These are phyloP conservation scores for Callaeas wilsoni DNA, from an alignment of 2,113 vertebrate genomes.

Conservation along the genomic window DNA sequence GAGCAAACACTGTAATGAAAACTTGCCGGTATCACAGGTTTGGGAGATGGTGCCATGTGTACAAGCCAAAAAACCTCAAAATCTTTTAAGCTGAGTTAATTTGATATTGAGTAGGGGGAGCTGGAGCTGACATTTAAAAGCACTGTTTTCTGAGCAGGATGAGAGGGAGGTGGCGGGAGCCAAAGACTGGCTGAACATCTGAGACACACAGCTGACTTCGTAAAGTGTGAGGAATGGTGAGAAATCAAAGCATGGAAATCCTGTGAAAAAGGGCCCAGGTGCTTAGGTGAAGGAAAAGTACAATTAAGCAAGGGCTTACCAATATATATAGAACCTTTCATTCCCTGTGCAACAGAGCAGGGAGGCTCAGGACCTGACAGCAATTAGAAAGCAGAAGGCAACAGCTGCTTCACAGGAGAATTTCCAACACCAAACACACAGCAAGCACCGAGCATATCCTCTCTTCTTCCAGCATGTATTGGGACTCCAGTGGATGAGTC, in stretches of 20 bases:
- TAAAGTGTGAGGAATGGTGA: neutral
- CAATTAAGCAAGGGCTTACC: neutral
- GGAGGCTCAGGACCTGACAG: neutral
- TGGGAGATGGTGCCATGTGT: neutral
- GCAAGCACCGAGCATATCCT: neutral
- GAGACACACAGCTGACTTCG: neutral
- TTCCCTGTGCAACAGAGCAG: neutral
- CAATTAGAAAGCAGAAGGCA: neutral
- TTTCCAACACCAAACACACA: neutral
- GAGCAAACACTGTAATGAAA: neutral
- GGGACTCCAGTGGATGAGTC: neutral
- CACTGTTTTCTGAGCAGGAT: neutral
- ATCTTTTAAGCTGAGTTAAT: neutral
- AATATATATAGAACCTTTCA: neutral
- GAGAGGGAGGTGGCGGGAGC: neutral
- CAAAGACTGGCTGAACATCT: neutral
- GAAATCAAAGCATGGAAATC: neutral
- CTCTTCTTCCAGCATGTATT: neutral
- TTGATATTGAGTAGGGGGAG: neutral
- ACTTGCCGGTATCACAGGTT: neutral
- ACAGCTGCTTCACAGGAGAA: neutral
- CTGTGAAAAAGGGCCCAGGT: neutral
- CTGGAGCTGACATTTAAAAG: neutral
- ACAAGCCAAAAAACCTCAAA: neutral
- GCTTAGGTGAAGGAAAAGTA: neutral